phyloP scores from a whole-genome alignment of 2,888 invertebrate species.

The Microplitis manilae region DNA sequence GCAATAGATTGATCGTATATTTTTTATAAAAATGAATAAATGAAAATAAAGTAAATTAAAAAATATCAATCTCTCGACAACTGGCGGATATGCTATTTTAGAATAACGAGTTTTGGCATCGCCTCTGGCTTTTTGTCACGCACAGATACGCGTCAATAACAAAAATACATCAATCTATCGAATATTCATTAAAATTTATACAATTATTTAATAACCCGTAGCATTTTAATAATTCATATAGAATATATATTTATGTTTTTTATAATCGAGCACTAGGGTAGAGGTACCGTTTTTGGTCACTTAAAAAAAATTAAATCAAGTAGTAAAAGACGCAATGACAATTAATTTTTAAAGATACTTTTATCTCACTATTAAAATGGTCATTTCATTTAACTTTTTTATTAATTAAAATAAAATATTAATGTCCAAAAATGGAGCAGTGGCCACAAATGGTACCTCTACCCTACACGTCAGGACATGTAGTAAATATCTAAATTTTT shows the following conservation, averaged over 20 bases:
- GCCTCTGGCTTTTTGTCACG: conserved; percentile 27
- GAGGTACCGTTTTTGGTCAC: too few species aligned
- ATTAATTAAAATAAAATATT: too few species aligned
- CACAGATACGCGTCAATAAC: conserved; percentile 11
- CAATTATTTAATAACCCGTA: not conserved
- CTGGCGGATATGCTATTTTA: conserved; percentile 28
- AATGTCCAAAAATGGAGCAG: too few species aligned
- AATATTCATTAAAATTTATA: not conserved
- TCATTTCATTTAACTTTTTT: too few species aligned
- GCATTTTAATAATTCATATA: not conserved
- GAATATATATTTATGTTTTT: not conserved
- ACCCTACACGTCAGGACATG: too few species aligned
- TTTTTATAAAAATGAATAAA: not conserved
- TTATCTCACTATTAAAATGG: too few species aligned
- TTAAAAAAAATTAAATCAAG: too few species aligned
- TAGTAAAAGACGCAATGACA: too few species aligned
- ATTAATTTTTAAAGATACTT: too few species aligned
- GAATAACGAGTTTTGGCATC: conserved; percentile 30
- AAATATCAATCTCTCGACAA: conserved; percentile 24
- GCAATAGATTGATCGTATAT: not conserved
- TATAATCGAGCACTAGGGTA: not conserved
- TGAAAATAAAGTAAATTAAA: not conserved
- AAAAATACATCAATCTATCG: conserved; percentile 4
- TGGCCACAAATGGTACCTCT: too few species aligned
- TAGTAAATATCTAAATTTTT: too few species aligned